A percentile compares a stretch with the other conserved stretches of the same genome.
These are phyloP conservation scores for Acleris literana DNA, from an alignment of 2,888 invertebrate species.

Conservation along the genomic window DNA sequence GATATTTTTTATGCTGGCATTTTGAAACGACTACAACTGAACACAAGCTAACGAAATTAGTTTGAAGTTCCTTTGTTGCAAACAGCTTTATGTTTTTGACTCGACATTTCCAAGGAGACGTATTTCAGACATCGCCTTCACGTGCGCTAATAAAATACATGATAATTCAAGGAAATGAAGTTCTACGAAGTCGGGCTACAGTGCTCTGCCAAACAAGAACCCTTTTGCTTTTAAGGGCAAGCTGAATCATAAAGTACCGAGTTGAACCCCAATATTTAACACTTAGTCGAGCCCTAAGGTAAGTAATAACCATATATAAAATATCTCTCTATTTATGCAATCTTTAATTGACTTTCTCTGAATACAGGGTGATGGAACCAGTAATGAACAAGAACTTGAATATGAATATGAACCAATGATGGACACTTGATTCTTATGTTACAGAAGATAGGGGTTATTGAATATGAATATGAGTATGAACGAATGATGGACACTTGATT, in stretches of 20 bases:
- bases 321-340: too few species aligned
- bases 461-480: too few species aligned
- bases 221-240: neutral
- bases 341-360: too few species aligned
- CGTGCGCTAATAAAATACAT: constrained; percentile 25
- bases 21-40: constrained; percentile 8
- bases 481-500: too few species aligned
- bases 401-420: too few species aligned
- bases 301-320: too few species aligned
- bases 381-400: too few species aligned
- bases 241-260: neutral
- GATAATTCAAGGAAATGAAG: constrained; percentile 25
- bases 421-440: too few species aligned
- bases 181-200: neutral
- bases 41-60: constrained; percentile 28
- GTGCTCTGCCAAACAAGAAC: neutral
- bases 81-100: constrained; percentile 25
- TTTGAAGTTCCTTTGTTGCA: constrained; percentile 28
- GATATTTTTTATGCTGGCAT: neutral
- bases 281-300: too few species aligned
- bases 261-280: too few species aligned
- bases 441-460: too few species aligned
- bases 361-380: too few species aligned
- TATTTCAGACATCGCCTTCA: constrained; percentile 29
- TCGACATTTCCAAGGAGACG: constrained; percentile 25